A percentile compares a stretch with the other conserved stretches of the same genome.
Evolutionary conservation across 2,888 invertebrate genomes (phyloP).

Genomic region (Helobdella robusta): DNA sequence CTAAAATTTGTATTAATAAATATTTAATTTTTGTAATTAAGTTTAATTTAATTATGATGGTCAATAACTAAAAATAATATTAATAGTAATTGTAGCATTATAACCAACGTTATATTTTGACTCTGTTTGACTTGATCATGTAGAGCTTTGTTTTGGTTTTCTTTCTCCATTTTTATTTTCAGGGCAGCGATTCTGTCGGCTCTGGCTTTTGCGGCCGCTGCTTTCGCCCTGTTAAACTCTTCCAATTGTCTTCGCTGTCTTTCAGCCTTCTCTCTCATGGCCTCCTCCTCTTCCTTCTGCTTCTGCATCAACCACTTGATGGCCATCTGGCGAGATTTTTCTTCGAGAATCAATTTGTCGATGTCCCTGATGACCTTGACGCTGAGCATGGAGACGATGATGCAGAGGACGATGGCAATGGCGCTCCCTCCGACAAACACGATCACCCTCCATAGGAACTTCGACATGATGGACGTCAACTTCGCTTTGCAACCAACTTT

Average conservation of each 20-base stretch:
- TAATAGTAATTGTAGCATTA: too few relatives aligned
- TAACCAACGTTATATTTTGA: too few relatives aligned
- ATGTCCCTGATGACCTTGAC: not conserved
- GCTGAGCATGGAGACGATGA: not conserved
- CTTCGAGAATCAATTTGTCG: not conserved
- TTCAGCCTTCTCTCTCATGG: not conserved
- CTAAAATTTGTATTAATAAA: too few relatives aligned
- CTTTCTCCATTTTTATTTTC: not conserved
- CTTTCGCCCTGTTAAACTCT: not conserved
- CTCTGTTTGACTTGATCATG: too few relatives aligned
- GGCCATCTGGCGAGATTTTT: not conserved
- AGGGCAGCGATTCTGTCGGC: not conserved
- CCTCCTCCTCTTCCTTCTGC: not conserved
- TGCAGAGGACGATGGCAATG: not conserved
- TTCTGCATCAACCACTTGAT: conserved; percentile 1
- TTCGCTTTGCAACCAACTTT: conserved; percentile 4
- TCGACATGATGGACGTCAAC: not conserved
- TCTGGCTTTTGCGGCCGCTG: not conserved
- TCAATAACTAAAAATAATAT: too few relatives aligned
- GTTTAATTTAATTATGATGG: too few relatives aligned
- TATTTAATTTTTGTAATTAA: too few relatives aligned
- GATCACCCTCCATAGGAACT: not conserved
- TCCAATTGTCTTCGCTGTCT: not conserved
- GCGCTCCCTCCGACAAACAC: not conserved
- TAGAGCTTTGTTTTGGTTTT: not conserved